Evolutionary conservation across 2,888 invertebrate genomes (phyloP), one percentile per base, ranked within the genome.

Genomic region (Hirtodrosophila histrioides): DNA sequence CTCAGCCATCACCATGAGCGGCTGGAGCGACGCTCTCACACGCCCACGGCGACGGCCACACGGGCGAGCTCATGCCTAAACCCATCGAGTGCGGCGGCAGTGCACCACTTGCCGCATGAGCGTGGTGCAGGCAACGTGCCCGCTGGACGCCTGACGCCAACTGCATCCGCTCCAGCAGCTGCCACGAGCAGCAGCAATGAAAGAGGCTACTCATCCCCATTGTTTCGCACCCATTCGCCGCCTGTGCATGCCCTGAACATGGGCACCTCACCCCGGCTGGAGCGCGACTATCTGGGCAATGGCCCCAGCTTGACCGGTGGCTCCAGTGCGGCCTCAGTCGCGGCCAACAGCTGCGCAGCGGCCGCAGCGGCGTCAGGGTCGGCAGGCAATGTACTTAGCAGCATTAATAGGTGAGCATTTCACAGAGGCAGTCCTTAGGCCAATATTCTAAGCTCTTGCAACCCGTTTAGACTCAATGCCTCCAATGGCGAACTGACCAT

Each of bases 401-500:
- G 93, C 92, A 94, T 94, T 90, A 95, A 94, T 91, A 94, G 94
- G 94, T 94, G 68, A 93, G 87, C 57, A 2, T 0, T 5, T 7
- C 0, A 3, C 3, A 0, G 5, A 7, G 0, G 1, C 4, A n/a
- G 4, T 5, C 1, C 5, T n/a, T 2, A 29, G 17, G 17, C 17
- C 17, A 17, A 29, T 0, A 9, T 36, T 24, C 12, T 10, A 40
- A 17, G 2, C 6, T 37, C 8, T 11, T 9, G 0, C 0, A 4
- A 3, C 54, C 46, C 43, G 53, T 88, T 37, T 92, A 94, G 96
- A 93, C 93, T 96, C 81, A 94, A 95, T 70, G 93, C 95, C 70
- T 94, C 94, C 77, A 96, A 96, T 89, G 96, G 96, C 33, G 96
- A 97, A 92, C 94, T 96, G 75, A 96, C 96, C 62, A 96, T 96